Evolutionary conservation across 1,140 invertebrate species (phyloP).

Genomic region (Hyles euphorbiae): DNA sequence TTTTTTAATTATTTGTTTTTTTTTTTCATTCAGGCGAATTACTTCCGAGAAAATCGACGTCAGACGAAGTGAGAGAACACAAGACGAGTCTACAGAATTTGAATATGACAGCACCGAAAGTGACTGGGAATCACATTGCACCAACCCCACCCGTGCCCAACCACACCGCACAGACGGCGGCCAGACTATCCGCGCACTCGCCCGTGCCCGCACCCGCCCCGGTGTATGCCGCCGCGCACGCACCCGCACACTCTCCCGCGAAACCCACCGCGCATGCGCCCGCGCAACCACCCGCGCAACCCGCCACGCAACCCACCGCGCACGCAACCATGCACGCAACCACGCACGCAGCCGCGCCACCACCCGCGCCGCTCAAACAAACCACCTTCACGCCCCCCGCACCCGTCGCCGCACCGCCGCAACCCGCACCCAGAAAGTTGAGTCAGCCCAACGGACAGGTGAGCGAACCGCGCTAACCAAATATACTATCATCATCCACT

Average conservation of each 20-base stretch:
- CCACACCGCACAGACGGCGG: slow-evolving; percentile 33
- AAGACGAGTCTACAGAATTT: slow-evolving; percentile 58
- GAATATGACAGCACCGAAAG: slow-evolving; percentile 50
- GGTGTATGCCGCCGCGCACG: slow-evolving; percentile 22
- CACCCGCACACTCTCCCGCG: slow-evolving; percentile 22
- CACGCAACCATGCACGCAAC: slow-evolving; percentile 25
- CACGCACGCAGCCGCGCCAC: slow-evolving; percentile 19
- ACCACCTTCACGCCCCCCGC: slow-evolving; percentile 30
- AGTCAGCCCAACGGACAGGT: slow-evolving; percentile 64
- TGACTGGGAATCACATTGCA: slow-evolving; percentile 56
- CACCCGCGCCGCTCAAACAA: slow-evolving; percentile 29
- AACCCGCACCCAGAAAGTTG: slow-evolving; percentile 68
- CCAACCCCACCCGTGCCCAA: slow-evolving; percentile 32
- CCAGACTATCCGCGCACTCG: slow-evolving; percentile 18
- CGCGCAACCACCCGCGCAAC: slow-evolving; percentile 29
- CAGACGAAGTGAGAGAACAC: slow-evolving; percentile 66
- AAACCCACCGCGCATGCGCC: slow-evolving; percentile 26
- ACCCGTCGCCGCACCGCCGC: slow-evolving; percentile 49
- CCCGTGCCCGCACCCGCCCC: slow-evolving; percentile 30
- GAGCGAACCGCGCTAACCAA: slow-evolving; percentile 14
- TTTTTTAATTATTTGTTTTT: slow-evolving; percentile 4
- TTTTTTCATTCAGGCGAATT: slow-evolving; percentile 34
- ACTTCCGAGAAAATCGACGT: slow-evolving; percentile 52
- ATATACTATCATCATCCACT: too few relatives aligned
- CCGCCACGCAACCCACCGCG: slow-evolving; percentile 23